Base-by-base conservation (phyloP, 2,888 invertebrate genomes). In the Brachyopa scutellaris region DNA sequence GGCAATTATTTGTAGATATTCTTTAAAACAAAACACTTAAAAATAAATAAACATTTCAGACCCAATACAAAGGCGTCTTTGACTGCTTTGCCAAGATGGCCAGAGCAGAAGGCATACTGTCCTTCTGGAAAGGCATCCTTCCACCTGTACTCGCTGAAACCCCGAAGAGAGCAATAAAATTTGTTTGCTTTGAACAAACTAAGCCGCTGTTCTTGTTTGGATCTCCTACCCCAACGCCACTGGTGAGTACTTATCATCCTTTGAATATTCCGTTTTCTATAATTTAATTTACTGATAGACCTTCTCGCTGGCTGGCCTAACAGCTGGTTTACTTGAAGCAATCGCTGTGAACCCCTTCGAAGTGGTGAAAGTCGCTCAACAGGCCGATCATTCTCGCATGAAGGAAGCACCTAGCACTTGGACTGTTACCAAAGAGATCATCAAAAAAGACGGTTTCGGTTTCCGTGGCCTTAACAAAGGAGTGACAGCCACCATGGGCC, bases 131-230 rank as follows among this genome's bases (percentile, higher is more conserved):
- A 92, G 98, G 98, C 79, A 96, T 98, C 85, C 86, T 98, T 84
- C 98, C 98, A 3, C 98, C 98, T 5, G 95, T 98, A 85, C 89
- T 98, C 79, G 97, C 97, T 6, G 98, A 98, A 91, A 98, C 98
- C 0, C 98, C 98, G 1, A 98, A 98, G 90, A 91, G 98, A 87
- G 98, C 98, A 11, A 95, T 97, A 9, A 98, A 98, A 92, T 98
- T 98, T 91, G 94, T 97, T 87, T 95, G 96, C 23, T 98, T 98
- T 91, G 98, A 98, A 90, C 97, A 97, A 89, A 97, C 97, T 87
- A 97, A 98, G 91, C 93, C 94, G 86, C 89, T 97, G 85, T 97
- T 97, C 89, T 91, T 95, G 90, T 96, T 96, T 90, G 96, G 95
- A 59, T 93, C 94, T 33, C 92, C 92, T 76, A 91, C 93, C 76